phyloP scores from a whole-genome alignment of 2,888 invertebrate species.

The Lithosia quadra region DNA sequence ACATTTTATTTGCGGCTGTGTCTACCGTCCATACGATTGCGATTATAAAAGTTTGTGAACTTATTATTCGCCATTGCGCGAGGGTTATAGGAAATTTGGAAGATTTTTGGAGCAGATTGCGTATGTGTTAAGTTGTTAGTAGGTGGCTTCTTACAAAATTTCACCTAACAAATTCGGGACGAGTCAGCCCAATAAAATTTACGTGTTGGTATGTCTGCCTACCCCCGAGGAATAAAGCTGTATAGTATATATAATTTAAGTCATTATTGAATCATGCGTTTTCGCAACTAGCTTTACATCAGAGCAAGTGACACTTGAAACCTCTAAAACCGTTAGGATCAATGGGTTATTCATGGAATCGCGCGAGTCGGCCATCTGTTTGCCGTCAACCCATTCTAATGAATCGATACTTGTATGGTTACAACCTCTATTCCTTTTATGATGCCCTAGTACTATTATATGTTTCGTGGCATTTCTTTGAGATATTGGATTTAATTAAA shows the following conservation, averaged over 20 bases:
- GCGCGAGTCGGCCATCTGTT: slow-evolving; percentile 37
- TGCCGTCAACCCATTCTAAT: slow-evolving; percentile 35
- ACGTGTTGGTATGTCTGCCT: too few species aligned
- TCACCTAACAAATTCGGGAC: too few species aligned
- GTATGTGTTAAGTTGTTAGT: neutral
- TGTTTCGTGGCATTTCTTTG: slow-evolving; percentile 21
- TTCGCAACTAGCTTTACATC: slow-evolving; percentile 13
- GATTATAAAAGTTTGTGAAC: neutral
- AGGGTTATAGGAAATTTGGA: too few species aligned
- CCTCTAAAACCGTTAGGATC: slow-evolving; percentile 33
- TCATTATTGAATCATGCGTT: neutral
- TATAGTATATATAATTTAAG: neutral
- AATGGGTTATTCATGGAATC: slow-evolving; percentile 40
- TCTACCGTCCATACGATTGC: neutral
- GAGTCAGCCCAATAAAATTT: too few species aligned
- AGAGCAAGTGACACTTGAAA: slow-evolving; percentile 28
- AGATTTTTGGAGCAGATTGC: too few species aligned
- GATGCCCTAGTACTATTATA: slow-evolving; percentile 33
- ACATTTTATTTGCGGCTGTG: neutral
- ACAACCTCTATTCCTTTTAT: slow-evolving; percentile 36
- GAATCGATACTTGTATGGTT: slow-evolving; percentile 34
- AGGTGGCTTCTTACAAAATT: too few species aligned
- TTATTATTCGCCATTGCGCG: neutral
- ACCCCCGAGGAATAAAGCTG: too few species aligned
- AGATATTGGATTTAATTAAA: slow-evolving; percentile 15